A percentile compares a stretch with the other conserved stretches of the same genome.
phyloP scores from a whole-genome alignment of 2,888 invertebrate species.

The Julus scanicus region DNA sequence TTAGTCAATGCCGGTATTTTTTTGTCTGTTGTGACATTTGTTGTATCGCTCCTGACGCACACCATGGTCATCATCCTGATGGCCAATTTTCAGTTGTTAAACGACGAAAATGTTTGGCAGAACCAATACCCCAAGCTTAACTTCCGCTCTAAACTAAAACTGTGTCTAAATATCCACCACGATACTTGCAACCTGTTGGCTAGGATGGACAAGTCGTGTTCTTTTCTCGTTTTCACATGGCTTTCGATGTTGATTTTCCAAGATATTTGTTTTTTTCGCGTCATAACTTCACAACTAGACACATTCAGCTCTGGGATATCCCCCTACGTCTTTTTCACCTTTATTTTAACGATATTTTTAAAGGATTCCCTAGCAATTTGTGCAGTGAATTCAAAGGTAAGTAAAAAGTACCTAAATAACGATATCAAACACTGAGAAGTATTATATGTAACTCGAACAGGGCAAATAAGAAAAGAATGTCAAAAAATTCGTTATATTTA shows the following conservation, averaged over 20 bases:
- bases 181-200: background rate
- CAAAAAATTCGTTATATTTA: too few species aligned
- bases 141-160: background rate
- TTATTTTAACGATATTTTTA: background rate
- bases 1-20: background rate
- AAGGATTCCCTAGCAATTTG: background rate
- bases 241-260: background rate
- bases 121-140: background rate
- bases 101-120: background rate
- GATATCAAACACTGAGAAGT: too few species aligned
- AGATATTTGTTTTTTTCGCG: background rate
- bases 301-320: background rate
- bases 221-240: background rate
- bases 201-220: background rate
- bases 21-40: background rate
- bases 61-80: background rate
- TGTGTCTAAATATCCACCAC: background rate
- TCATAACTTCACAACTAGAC: background rate
- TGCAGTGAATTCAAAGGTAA: conserved; percentile 14
- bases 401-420: background rate
- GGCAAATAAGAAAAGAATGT: too few species aligned
- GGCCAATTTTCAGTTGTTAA: background rate
- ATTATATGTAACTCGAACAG: too few species aligned
- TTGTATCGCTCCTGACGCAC: background rate
- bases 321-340: background rate